A percentile compares a stretch with the other conserved stretches of the same genome.
Evolutionary conservation across 2,888 invertebrate genomes (phyloP).

Genomic region (Eumerus sabulonum): DNA sequence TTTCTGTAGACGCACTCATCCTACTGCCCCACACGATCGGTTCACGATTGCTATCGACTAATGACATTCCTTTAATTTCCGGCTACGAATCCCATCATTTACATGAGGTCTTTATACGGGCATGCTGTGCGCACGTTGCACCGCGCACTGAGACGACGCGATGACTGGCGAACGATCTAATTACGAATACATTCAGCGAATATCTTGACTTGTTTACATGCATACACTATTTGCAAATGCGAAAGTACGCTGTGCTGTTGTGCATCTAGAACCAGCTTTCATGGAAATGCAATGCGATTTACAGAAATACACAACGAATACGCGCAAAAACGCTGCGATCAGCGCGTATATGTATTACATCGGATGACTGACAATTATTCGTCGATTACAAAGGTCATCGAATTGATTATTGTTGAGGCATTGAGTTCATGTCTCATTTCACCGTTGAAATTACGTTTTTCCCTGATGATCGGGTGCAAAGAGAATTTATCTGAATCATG

Average conservation of each 20-base stretch:
- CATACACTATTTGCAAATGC: neutral
- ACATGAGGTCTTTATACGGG: slow-evolving; percentile 12
- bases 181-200: slow-evolving; percentile 10
- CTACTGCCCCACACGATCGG: slow-evolving; percentile 7
- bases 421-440: too few relatives aligned
- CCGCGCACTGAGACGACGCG: neutral
- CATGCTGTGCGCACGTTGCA: neutral
- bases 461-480: too few relatives aligned
- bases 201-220: slow-evolving; percentile 19
- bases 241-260: slow-evolving; percentile 6
- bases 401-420: slow-evolving; percentile 37
- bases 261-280: slow-evolving; percentile 23
- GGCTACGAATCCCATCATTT: slow-evolving; percentile 43
- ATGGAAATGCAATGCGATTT: too few relatives aligned
- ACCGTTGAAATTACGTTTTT: too few relatives aligned
- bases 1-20: slow-evolving; percentile 15
- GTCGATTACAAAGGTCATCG: slow-evolving; percentile 54
- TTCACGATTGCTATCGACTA: slow-evolving; percentile 12
- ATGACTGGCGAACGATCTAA: slow-evolving; percentile 29
- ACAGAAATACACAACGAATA: neutral
- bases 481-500: too few relatives aligned
- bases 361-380: slow-evolving; percentile 44
- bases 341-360: slow-evolving; percentile 35
- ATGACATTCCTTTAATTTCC: slow-evolving; percentile 41
- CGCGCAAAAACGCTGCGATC: too few relatives aligned